Evolutionary conservation across 2,113 vertebrate genomes (phyloP).

Genomic region (Psophia crepitans): DNA sequence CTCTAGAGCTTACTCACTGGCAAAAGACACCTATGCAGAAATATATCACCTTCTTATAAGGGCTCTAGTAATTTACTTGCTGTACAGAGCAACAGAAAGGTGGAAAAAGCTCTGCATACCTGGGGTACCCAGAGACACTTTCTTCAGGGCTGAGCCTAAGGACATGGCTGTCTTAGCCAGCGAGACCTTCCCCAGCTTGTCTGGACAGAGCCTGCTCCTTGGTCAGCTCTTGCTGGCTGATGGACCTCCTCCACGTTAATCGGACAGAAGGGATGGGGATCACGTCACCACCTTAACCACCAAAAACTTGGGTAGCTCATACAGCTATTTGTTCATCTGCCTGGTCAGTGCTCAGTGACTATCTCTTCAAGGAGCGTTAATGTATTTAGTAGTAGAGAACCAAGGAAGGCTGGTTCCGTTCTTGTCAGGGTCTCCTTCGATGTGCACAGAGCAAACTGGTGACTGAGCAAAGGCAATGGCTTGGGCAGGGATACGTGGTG

Average conservation of each 20-base stretch:
- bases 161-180: neutral
- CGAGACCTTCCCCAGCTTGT: neutral
- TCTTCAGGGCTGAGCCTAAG: neutral
- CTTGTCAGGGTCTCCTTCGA: fast-evolving
- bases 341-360: neutral
- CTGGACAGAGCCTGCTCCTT: neutral
- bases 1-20: neutral
- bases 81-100: neutral
- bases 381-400: neutral
- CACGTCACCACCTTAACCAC: neutral
- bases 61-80: neutral
- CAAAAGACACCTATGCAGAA: neutral
- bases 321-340: neutral
- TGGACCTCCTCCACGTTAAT: neutral
- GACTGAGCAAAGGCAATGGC: neutral
- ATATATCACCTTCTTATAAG: neutral
- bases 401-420: neutral
- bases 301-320: neutral
- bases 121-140: neutral
- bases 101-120: neutral
- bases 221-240: neutral
- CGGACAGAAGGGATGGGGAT: neutral
- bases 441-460: neutral
- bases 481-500: neutral
- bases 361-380: neutral